phyloP scores from a whole-genome alignment of 2,888 invertebrate genomes.

The Apomyelois bistriatella region DNA sequence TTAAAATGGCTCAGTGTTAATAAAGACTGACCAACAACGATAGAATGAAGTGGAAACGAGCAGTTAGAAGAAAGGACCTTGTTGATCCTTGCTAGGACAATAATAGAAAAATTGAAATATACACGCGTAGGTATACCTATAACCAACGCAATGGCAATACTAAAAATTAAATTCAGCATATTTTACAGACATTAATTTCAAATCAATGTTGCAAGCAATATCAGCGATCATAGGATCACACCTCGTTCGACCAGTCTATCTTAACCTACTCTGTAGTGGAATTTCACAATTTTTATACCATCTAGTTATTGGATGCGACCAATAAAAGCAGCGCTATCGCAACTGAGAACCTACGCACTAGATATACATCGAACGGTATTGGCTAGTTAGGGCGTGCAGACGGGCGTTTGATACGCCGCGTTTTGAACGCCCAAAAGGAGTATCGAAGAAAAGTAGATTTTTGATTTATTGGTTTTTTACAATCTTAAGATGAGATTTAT shows the following conservation, averaged over 20 bases:
- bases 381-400: conserved; percentile 23
- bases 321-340: conserved; percentile 41
- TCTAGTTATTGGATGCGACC: conserved; percentile 42
- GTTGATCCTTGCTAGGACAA: too few relatives aligned
- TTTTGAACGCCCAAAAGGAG: neutral
- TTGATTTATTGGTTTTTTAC: too few relatives aligned
- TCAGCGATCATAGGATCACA: neutral
- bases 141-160: too few relatives aligned
- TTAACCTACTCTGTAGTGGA: conserved; percentile 24
- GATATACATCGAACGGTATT: conserved; percentile 55
- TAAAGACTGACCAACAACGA: too few relatives aligned
- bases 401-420: conserved; percentile 30
- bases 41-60: too few relatives aligned
- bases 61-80: too few relatives aligned
- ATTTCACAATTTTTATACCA: conserved; percentile 43
- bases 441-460: too few relatives aligned
- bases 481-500: too few relatives aligned
- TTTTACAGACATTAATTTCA: neutral
- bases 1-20: too few relatives aligned
- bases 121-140: too few relatives aligned
- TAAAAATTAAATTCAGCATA: too few relatives aligned
- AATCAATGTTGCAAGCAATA: conserved; percentile 3
- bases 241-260: conserved; percentile 9
- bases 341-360: conserved; percentile 55
- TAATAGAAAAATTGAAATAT: too few relatives aligned